phyloP scores from a whole-genome alignment of 92 coral and sea anemone genomes.

The Diadumene lineata region DNA sequence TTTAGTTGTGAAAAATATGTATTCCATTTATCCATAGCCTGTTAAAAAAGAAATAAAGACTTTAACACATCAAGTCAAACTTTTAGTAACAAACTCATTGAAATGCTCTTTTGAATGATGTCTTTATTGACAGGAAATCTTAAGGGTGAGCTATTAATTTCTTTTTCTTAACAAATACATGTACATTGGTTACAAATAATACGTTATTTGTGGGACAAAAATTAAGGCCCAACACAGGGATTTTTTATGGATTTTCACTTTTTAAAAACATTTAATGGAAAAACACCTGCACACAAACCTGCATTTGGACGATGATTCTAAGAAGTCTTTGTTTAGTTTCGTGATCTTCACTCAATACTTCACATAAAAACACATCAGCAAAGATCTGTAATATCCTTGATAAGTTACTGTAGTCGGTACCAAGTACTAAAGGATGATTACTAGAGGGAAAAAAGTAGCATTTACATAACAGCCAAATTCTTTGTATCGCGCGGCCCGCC shows the following conservation, averaged over 20 bases:
- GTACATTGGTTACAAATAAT: too few relatives aligned
- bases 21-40: conserved; percentile 71
- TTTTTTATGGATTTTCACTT: not conserved
- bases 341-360: conserved; percentile 83
- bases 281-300: conserved; percentile 54
- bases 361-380: conserved; percentile 79
- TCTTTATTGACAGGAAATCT: too few relatives aligned
- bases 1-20: conserved; percentile 78
- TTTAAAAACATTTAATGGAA: not conserved
- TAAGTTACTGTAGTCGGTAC: conserved; percentile 78
- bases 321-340: conserved; percentile 74
- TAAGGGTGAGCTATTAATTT: too few relatives aligned
- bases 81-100: too few relatives aligned
- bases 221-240: too few relatives aligned
- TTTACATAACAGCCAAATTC: too few relatives aligned
- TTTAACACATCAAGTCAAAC: too few relatives aligned
- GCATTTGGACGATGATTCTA: conserved; percentile 80
- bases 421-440: conserved; percentile 78
- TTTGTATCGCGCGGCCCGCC: too few relatives aligned
- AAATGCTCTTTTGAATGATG: too few relatives aligned
- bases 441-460: conserved; percentile 35
- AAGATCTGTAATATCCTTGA: conserved; percentile 88
- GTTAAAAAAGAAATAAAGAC: not conserved
- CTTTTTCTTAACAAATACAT: not conserved
- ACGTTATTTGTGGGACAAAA: too few relatives aligned